A percentile compares a stretch with the other conserved stretches of the same genome.
Evolutionary conservation across 2,113 vertebrate genomes (phyloP).

Genomic region (Chloropsis cyanopogon): DNA sequence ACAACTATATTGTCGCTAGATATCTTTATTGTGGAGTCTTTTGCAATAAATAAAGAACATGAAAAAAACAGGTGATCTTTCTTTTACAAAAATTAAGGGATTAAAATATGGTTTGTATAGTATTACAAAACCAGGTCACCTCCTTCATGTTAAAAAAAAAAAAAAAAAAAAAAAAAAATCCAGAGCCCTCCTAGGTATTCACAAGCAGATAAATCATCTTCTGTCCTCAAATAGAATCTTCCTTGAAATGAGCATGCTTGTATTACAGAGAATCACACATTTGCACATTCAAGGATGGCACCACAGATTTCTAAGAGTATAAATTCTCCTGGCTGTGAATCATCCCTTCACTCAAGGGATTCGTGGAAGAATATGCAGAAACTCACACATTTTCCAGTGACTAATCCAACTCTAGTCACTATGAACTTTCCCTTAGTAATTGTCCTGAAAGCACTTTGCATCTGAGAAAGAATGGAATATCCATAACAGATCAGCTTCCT

Average conservation of each 20-base stretch:
- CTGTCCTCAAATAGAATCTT: neutral
- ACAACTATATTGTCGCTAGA: neutral
- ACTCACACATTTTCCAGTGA: slow-evolving; percentile 35
- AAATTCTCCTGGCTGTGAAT: slow-evolving; percentile 39
- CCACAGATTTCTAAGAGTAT: neutral
- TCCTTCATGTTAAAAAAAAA: neutral
- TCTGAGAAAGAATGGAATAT: neutral
- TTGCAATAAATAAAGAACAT: neutral
- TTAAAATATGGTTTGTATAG: neutral
- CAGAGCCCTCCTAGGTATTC: neutral
- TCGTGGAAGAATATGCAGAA: neutral
- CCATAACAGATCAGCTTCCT: neutral
- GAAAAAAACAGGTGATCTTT: neutral
- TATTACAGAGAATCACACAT: neutral
- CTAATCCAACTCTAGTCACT: neutral
- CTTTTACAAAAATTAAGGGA: neutral
- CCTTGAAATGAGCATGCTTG: neutral
- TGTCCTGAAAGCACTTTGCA: neutral
- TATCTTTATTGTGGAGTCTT: neutral
- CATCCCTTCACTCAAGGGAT: slow-evolving; percentile 19
- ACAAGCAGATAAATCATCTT: neutral
- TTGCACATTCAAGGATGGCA: neutral
- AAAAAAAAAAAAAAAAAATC: no score
- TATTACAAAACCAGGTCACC: neutral
- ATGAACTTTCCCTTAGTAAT: slow-evolving; percentile 7